Evolutionary conservation across 2,797 vertebrate genomes (phyloP).

Genomic region (Rhinophrynus dorsalis): DNA sequence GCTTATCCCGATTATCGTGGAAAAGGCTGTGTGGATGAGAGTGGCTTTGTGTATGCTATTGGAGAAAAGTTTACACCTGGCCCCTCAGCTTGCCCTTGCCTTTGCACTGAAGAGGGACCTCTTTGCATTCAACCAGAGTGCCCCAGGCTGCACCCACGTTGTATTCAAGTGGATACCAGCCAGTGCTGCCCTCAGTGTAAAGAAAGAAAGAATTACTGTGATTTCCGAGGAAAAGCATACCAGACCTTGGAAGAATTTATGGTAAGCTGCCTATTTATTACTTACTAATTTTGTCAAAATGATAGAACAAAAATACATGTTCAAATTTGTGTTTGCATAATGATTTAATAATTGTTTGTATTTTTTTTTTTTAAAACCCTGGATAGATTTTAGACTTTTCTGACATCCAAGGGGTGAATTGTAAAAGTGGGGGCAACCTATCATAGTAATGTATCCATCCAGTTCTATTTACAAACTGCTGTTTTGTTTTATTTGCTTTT

Average conservation of each 20-base stretch:
- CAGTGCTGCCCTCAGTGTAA: slow-evolving; percentile 97
- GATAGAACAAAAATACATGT: no score
- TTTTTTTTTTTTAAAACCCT: no score
- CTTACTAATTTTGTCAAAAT: neutral
- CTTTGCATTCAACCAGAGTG: slow-evolving; percentile 93
- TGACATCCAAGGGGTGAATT: no score
- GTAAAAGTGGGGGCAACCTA: no score
- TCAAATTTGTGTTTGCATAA: no score
- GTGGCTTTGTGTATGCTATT: slow-evolving; percentile 94
- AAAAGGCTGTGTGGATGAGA: slow-evolving; percentile 97
- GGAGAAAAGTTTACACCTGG: slow-evolving; percentile 95
- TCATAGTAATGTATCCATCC: no score
- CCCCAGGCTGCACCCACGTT: slow-evolving; percentile 92
- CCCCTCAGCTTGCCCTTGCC: slow-evolving; percentile 92
- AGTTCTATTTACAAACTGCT: no score
- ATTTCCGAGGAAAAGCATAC: slow-evolving; percentile 92
- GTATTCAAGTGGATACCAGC: slow-evolving; percentile 92
- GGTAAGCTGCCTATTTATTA: slow-evolving; percentile 73
- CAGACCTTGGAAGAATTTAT: slow-evolving; percentile 92
- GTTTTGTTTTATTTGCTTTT: no score
- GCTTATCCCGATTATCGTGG: slow-evolving; percentile 95
- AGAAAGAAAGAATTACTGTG: slow-evolving; percentile 94
- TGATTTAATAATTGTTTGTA: no score
- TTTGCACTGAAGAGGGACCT: slow-evolving; percentile 97
- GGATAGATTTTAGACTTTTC: no score